Evolutionary conservation across 2,888 invertebrate genomes (phyloP).

Genomic region (Rhopalosiphum nymphaeae): DNA sequence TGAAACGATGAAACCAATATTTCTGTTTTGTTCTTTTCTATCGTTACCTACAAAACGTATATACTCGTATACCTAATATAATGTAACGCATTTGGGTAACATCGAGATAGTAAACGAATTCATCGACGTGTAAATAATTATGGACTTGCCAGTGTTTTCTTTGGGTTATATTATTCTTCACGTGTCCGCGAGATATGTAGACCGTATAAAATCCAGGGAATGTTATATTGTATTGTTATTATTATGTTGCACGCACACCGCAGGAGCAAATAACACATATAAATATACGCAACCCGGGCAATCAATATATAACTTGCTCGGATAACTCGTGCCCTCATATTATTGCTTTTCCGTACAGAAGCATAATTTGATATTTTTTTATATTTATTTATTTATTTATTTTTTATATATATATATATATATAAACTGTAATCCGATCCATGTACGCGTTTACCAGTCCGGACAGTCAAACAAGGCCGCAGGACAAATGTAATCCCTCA

Average conservation of each 20-base stretch:
- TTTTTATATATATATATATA: not conserved
- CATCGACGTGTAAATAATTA: constrained; percentile 10
- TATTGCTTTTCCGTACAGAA: not conserved
- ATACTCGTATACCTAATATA: not conserved
- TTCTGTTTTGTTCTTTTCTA: not conserved
- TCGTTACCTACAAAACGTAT: not conserved
- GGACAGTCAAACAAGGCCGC: constrained; percentile 56
- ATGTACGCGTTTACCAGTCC: constrained; percentile 33
- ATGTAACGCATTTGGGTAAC: not conserved
- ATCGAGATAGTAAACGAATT: not conserved
- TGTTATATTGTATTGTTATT: constrained; percentile 18
- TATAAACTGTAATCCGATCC: constrained; percentile 54
- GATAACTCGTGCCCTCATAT: constrained; percentile 37
- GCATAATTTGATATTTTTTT: constrained; percentile 59
- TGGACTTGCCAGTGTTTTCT: not conserved
- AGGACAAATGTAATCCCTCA: constrained; percentile 60
- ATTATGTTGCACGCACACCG: not conserved
- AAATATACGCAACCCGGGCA: not conserved
- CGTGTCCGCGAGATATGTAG: constrained; percentile 3
- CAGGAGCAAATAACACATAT: not conserved
- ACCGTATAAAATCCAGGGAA: constrained; percentile 3
- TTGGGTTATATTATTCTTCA: not conserved
- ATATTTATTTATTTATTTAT: not conserved
- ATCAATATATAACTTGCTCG: constrained; percentile 19
- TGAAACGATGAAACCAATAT: constrained; percentile 27